These are phyloP conservation scores for Drosophila conformis DNA, from an alignment of 2,888 invertebrate species.

Conservation along the genomic window DNA sequence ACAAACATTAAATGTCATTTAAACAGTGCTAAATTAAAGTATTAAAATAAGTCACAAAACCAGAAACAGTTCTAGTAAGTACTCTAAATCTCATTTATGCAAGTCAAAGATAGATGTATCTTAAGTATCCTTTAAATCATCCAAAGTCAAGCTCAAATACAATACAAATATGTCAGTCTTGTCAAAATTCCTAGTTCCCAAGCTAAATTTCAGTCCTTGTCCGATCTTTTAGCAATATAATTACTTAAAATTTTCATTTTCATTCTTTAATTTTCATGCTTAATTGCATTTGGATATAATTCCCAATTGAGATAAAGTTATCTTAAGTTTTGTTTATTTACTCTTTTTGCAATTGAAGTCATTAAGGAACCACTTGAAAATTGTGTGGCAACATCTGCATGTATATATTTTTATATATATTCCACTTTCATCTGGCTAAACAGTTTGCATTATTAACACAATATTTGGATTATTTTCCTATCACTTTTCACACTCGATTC, in stretches of 20 bases:
- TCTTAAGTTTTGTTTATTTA: background rate
- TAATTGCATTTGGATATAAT: background rate
- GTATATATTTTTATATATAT: constrained; percentile 2
- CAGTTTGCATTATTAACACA: constrained; percentile 44
- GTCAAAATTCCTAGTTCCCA: background rate
- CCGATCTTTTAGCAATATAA: background rate
- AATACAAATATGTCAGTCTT: background rate
- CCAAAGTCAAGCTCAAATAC: background rate
- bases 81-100: background rate
- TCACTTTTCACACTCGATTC: constrained; percentile 8
- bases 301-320: background rate
- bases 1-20: background rate
- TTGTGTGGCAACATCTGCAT: background rate
- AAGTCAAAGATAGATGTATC: background rate
- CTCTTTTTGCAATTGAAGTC: constrained; percentile 4
- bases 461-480: constrained; percentile 16
- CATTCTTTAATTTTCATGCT: background rate
- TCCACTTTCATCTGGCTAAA: constrained; percentile 55
- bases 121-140: background rate
- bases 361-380: constrained; percentile 6
- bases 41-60: background rate
- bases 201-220: background rate
- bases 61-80: background rate
- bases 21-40: accelerated
- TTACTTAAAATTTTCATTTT: background rate